Conservation (phyloP, 2,113 vertebrate genomes). For the Engraulis encrasicolus region DNA sequence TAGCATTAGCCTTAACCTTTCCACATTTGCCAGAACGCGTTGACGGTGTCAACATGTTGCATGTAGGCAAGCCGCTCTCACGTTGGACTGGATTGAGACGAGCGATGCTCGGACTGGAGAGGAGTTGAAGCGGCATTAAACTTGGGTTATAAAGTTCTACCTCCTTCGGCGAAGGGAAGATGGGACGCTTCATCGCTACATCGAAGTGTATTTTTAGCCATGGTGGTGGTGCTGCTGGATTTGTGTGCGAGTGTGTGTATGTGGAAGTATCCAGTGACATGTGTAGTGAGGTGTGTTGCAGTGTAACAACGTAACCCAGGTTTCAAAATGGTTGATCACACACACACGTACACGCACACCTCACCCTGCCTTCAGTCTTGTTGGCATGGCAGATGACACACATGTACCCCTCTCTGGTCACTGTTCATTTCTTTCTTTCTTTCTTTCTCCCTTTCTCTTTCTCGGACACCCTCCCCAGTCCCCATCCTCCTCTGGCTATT, state of each 20-base stretch:
- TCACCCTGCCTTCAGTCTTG: neutral
- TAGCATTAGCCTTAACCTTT: constrained; percentile 16
- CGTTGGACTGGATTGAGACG: no score
- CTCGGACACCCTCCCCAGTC: neutral
- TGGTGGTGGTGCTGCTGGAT: no score
- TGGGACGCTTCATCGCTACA: no score
- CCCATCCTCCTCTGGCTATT: no score
- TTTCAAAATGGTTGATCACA: neutral
- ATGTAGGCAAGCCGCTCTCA: neutral
- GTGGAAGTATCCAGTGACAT: neutral
- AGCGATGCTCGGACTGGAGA: neutral
- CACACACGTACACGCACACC: neutral
- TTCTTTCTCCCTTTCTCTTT: neutral
- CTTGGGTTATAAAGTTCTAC: no score
- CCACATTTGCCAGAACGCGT: neutral
- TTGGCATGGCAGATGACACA: neutral
- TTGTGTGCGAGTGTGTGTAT: no score
- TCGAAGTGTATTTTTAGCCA: no score
- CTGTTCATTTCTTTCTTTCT: neutral
- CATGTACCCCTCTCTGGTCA: neutral
- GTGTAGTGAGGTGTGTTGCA: neutral
- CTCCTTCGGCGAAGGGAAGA: no score
- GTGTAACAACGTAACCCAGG: neutral
- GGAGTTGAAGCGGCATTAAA: neutral
- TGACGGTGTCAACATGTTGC: neutral